A percentile compares a stretch with the other conserved stretches of the same genome.
phyloP scores from a whole-genome alignment of 2,113 vertebrate species.

The Sinocyclocheilus anophthalmus region DNA sequence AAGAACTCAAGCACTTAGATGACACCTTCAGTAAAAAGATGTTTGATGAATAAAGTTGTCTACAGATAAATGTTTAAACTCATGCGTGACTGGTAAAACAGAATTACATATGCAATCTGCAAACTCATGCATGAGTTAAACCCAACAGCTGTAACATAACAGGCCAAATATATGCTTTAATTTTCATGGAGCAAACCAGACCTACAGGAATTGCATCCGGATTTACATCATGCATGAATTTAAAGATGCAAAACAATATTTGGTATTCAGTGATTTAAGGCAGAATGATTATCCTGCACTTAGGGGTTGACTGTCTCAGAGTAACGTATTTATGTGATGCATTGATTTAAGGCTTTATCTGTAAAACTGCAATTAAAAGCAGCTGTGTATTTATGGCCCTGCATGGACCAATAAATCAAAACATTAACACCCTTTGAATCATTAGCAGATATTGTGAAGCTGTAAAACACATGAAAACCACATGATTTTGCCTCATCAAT shows the following conservation, averaged over 20 bases:
- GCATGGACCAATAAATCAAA: conserved; percentile 38
- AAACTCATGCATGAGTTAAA: background rate
- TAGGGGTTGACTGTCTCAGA: conserved; percentile 45
- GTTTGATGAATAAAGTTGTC: background rate
- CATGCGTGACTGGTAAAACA: background rate
- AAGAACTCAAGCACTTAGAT: background rate
- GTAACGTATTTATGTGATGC: conserved; percentile 51
- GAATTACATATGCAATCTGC: background rate
- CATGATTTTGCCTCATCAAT: background rate
- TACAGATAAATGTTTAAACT: background rate
- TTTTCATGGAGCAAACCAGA: background rate
- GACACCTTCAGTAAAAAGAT: background rate
- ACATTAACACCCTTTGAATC: conserved; percentile 21
- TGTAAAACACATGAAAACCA: background rate
- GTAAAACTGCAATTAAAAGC: conserved; percentile 57
- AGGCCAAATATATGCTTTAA: background rate
- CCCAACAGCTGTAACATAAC: background rate
- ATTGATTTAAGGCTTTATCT: conserved; percentile 60
- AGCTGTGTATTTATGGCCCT: conserved; percentile 54
- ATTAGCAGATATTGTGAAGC: conserved; percentile 3
- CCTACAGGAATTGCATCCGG: background rate
- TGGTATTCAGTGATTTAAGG: conserved; percentile 55
- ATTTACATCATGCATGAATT: conserved; percentile 16
- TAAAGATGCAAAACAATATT: background rate
- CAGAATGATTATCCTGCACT: conserved; percentile 47